A percentile compares a stretch with the other conserved stretches of the same genome.
Conservation (phyloP, 2,113 vertebrate genomes). For the Forbesichthys agassizii region DNA sequence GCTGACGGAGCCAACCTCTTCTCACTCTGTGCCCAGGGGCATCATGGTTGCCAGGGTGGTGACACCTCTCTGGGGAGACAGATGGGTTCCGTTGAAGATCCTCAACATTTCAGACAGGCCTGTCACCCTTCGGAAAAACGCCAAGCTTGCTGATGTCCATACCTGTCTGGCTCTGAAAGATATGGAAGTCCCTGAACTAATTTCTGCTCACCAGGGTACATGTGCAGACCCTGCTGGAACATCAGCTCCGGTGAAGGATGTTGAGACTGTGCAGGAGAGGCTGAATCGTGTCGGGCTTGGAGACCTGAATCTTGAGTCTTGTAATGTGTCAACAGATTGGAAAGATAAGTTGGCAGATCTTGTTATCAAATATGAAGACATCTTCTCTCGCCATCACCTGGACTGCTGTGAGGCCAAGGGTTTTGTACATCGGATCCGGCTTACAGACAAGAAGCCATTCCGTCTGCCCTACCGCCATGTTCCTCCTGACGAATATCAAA, state of each 20-base stretch:
- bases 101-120: constrained; percentile 11
- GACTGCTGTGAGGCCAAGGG: constrained; percentile 27
- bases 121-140: constrained; percentile 20
- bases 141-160: constrained; percentile 23
- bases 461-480: constrained; percentile 7
- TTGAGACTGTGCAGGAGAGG: too few species aligned
- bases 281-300: neutral
- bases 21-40: constrained; percentile 4
- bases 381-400: constrained; percentile 26
- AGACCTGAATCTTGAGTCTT: neutral
- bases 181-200: too few species aligned
- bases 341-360: neutral
- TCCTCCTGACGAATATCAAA: constrained; percentile 12
- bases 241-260: too few species aligned
- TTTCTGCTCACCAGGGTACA: too few species aligned
- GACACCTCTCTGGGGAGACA: constrained; percentile 13
- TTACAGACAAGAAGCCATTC: constrained; percentile 15
- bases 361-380: constrained; percentile 6
- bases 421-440: constrained; percentile 10
- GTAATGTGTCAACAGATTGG: constrained; percentile 4
- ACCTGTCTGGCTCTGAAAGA: too few species aligned
- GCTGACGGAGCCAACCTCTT: constrained; percentile 23
- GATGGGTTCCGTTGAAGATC: constrained; percentile 34
- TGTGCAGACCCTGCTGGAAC: too few species aligned
- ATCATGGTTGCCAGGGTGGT: constrained; percentile 9